Evolutionary conservation across 2,888 invertebrate species (phyloP), one percentile per base, ranked within the genome.

Genomic region (Galerucella nymphaeae): DNA sequence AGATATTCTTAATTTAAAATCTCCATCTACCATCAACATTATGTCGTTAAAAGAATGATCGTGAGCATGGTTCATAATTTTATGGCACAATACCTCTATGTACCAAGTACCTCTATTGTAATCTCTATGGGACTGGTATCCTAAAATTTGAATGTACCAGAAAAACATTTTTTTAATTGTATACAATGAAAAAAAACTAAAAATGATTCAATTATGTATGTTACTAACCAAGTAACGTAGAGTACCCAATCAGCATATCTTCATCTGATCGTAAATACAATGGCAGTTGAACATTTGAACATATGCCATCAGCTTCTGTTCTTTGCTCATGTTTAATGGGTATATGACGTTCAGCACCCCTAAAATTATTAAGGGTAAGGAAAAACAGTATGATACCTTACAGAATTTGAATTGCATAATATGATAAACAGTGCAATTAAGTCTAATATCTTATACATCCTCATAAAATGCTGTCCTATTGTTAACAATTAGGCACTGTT

Each of bases 21-120:
- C 82, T 71, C 84, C 76, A 83, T 91, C 90, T 63, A 92, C 91
- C 77, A 90, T 86, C 83, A 89, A 90, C 79, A 93, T 85, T 82
- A 93, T 89, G 78, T 89, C 88, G 81, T 91, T 91, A 58, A 93
- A 86, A 82, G 91, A 88, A 61, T 87, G 88, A 80, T 90, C 86
- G 84, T 91, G 90, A 14, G 93, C 92, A 82, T 89, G 87, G 76
- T 88, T 87, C 80, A 92, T 91, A 85, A 93, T 90, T 78, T 90
- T 88, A 79, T 89, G 84, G 85, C 92, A 93, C 79, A 93, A 86
- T 76, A 88, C 86, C 83, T 91, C 90, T 78, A 93, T 90, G 85
- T 91, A 93, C 93, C 93, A 93, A 57, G 92, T 91, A 57, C 93
- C 93, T 20, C 81, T 79, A 41, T 84, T 76, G 10, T 83, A 80